Percentiles rank a stretch among this genome's conserved stretches.
phyloP scores from a whole-genome alignment of 2,113 vertebrate species.

The Illadopsis cleaveri region DNA sequence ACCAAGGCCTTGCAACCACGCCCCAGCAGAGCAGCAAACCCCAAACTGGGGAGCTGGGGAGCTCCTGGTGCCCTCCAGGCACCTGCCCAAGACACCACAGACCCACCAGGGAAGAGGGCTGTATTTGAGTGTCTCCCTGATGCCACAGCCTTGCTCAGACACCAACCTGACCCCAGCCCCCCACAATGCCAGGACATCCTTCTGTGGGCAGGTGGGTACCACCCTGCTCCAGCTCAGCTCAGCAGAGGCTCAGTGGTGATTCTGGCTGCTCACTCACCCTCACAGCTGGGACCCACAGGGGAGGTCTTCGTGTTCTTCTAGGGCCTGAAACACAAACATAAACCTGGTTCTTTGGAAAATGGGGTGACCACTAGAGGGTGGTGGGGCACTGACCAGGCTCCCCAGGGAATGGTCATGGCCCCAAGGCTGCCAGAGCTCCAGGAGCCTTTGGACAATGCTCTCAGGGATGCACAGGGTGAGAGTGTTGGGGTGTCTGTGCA shows the following conservation, averaged over 20 bases:
- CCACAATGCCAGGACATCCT: rapidly evolving
- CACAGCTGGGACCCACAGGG: neutral
- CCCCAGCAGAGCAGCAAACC: neutral
- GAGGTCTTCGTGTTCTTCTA: neutral
- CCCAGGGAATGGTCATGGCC: neutral
- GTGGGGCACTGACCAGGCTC: neutral
- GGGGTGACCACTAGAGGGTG: neutral
- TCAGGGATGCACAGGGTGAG: neutral
- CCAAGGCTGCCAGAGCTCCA: neutral
- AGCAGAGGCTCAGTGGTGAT: neutral
- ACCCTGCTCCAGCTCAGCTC: neutral
- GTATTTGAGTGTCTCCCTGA: neutral
- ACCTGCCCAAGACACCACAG: neutral
- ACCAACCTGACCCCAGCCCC: neutral
- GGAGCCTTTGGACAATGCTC: rapidly evolving
- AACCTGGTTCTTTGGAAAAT: neutral
- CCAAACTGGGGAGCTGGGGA: neutral
- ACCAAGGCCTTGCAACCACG: neutral
- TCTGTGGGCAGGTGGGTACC: neutral
- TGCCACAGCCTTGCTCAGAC: neutral
- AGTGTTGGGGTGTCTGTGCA: neutral
- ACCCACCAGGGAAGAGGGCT: neutral
- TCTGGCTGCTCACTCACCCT: neutral
- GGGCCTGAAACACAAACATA: neutral
- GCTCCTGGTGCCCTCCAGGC: neutral